phyloP scores from a whole-genome alignment of 2,797 vertebrate genomes.

The Pseudochromis fuscus region DNA sequence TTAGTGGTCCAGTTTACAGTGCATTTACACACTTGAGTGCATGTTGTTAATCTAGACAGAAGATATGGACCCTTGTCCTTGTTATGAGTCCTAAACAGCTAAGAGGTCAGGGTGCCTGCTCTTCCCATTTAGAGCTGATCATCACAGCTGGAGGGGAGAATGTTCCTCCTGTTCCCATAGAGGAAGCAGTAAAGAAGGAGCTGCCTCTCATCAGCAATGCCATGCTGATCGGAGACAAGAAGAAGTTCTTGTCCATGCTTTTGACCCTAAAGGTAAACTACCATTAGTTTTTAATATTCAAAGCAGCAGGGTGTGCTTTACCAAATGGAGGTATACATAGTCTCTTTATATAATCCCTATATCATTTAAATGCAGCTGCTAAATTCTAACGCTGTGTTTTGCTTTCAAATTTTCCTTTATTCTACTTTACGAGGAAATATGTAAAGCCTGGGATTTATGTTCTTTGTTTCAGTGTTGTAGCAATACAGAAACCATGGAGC shows the following conservation, averaged over 20 bases:
- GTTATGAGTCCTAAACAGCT: neutral
- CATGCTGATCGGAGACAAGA: constrained; percentile 89
- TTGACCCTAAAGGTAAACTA: constrained; percentile 89
- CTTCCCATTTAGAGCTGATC: constrained; percentile 85
- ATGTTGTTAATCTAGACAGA: constrained; percentile 5
- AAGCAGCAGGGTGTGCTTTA: neutral
- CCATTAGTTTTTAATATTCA: neutral
- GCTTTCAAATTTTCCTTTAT: neutral
- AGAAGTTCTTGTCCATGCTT: constrained; percentile 90
- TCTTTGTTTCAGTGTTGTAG: constrained; percentile 79
- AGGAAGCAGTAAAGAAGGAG: constrained; percentile 89
- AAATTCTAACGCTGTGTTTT: neutral
- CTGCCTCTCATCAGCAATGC: constrained; percentile 89
- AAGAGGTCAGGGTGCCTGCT: constrained; percentile 46
- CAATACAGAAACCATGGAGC: constrained; percentile 87
- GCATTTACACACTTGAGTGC: neutral
- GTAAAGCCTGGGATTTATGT: constrained; percentile 2
- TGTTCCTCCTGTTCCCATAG: constrained; percentile 86
- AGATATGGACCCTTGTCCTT: neutral
- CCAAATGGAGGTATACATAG: neutral
- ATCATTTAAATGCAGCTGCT: neutral
- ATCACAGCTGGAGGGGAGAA: constrained; percentile 93
- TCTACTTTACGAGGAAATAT: too few species aligned
- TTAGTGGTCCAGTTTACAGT: constrained; percentile 1
- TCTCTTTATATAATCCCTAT: neutral